Evolutionary conservation across 2,888 invertebrate species (phyloP), one percentile per base, ranked within the genome.

Genomic region (Ormyrus rosae): DNA sequence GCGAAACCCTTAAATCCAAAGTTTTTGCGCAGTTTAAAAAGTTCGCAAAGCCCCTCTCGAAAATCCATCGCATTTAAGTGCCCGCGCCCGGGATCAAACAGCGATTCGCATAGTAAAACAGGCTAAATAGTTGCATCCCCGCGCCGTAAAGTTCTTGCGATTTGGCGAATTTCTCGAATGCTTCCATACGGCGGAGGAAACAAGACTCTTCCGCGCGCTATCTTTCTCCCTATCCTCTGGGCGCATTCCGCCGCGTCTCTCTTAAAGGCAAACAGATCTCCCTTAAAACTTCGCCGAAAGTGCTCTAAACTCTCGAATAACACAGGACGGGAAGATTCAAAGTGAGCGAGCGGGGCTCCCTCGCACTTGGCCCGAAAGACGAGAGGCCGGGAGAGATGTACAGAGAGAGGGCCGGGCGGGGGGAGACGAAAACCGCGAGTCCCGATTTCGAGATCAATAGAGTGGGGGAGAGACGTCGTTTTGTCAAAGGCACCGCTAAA

Each of bases 251-350:
- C 13, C 13, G 56, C 58, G 53, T 68, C 70, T 70, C 56, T 75
- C 61, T 64, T 70, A 70, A 75, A 71, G 70, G 65, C 80, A 80
- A 75, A 80, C 70, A 80, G 64, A 70, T 70, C 70, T 70, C 73
- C 60, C 53, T 64, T 72, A 19, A 75, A 80, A 80, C 70, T 80
- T 80, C 67, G 60, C 34, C 46, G 68, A 68, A 74, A 73, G 79
- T 67, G 56, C 74, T 68, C 69, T 51, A 51, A 78, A 71, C 60
- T 72, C 61, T 50, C 69, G 69, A 53, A 60, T 34, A 64, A 64
- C 48, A 13, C 51, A 45, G 9, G 64, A 73, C 61, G 11, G 65
- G 65, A 48, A 74, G 7, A 60, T 58, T 50, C 50, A 65, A 74
- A 60, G 13, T 8, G 48, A 5, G 46, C 5, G 50, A 51, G 50